Evolutionary conservation across 2,797 vertebrate genomes (phyloP).

Genomic region (Tympanoctomys barrerae): DNA sequence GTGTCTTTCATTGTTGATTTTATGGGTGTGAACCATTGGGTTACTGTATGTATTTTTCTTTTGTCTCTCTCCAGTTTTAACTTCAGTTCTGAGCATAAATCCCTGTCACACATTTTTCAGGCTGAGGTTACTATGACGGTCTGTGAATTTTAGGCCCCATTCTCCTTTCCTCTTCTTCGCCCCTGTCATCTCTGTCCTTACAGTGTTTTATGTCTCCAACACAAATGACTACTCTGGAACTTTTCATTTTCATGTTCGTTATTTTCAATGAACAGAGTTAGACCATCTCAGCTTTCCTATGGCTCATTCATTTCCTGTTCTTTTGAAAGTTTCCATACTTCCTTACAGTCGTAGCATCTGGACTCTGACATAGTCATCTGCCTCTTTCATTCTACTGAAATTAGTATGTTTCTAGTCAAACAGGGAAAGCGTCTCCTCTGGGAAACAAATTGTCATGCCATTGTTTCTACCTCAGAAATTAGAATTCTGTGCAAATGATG

Average conservation of each 20-base stretch:
- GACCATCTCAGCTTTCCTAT: background rate
- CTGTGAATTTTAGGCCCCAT: background rate
- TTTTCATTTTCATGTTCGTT: background rate
- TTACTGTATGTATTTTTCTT: background rate
- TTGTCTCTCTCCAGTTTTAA: background rate
- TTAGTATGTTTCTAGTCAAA: background rate
- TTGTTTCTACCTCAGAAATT: constrained; percentile 23
- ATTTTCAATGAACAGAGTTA: constrained; percentile 1
- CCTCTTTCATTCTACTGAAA: background rate
- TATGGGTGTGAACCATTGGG: background rate
- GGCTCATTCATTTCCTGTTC: background rate
- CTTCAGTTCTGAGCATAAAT: background rate
- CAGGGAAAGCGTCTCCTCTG: background rate
- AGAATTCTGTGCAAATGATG: constrained; percentile 3
- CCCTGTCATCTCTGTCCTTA: background rate
- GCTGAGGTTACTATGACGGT: background rate
- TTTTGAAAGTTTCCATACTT: constrained; percentile 25
- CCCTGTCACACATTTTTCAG: background rate
- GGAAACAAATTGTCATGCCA: background rate
- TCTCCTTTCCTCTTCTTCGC: background rate
- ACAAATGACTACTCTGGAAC: background rate
- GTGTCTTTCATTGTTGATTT: background rate
- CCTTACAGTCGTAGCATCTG: background rate
- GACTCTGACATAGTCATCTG: background rate
- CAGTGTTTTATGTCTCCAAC: background rate